phyloP scores from a whole-genome alignment of 2,888 invertebrate species.

The Clunio marinus region DNA sequence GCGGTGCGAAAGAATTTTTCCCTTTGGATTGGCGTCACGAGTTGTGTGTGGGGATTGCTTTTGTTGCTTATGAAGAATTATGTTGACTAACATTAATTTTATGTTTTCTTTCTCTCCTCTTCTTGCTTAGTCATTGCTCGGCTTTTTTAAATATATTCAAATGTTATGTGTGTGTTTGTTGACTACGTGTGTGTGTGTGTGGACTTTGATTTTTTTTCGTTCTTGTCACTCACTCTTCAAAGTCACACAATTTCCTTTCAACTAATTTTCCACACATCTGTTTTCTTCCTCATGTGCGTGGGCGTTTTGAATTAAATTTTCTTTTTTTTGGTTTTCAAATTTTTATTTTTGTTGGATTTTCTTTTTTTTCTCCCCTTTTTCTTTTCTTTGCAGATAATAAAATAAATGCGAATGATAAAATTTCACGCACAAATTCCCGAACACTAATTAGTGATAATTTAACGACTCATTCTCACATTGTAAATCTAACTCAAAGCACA shows the following conservation, averaged over 20 bases:
- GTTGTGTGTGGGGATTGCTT: constrained; percentile 81
- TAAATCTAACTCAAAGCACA: constrained; percentile 25
- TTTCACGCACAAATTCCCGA: constrained; percentile 26
- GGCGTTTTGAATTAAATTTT: background rate
- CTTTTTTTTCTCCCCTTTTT: constrained; percentile 25
- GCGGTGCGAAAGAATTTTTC: constrained; percentile 56
- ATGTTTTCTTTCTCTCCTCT: background rate
- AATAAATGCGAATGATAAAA: constrained; percentile 36
- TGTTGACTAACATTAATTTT: constrained; percentile 13
- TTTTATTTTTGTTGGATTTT: constrained; percentile 25
- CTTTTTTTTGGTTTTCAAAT: constrained; percentile 19
- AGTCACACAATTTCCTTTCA: background rate
- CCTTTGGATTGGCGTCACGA: constrained; percentile 82
- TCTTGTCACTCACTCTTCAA: too few relatives aligned
- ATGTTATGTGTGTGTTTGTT: background rate
- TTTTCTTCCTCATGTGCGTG: background rate
- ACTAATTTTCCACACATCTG: constrained; percentile 9
- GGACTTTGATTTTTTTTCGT: too few relatives aligned
- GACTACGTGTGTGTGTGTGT: too few relatives aligned
- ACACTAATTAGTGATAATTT: constrained; percentile 25
- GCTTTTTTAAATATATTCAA: background rate
- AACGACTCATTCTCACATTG: constrained; percentile 5
- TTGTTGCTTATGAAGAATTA: constrained; percentile 61
- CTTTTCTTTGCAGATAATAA: constrained; percentile 36
- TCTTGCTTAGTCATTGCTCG: background rate